These are phyloP conservation scores for Sebastes alutus DNA, from an alignment of 2,797 vertebrate species.

Conservation along the genomic window DNA sequence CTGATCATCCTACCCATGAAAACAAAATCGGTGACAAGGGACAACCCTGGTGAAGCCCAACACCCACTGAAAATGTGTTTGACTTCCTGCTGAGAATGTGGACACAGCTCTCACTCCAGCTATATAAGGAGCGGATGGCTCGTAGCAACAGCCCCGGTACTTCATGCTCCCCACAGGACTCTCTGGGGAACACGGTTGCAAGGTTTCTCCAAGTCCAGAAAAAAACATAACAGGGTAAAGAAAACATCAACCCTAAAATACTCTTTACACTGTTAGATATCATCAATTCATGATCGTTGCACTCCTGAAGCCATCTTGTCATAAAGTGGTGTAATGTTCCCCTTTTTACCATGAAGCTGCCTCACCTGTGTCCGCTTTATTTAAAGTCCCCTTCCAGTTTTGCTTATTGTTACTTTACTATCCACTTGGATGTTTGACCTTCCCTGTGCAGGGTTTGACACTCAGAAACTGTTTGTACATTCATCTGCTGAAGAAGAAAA, in stretches of 20 bases:
- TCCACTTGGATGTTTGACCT: not conserved
- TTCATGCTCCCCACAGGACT: not conserved
- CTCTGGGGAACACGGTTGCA: no score
- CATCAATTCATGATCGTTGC: not conserved
- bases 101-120: not conserved
- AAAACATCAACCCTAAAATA: not conserved
- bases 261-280: not conserved
- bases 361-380: not conserved
- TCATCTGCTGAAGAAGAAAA: not conserved
- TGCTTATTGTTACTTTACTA: not conserved
- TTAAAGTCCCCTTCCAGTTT: not conserved
- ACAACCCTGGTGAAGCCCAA: not conserved
- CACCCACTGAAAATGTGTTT: not conserved
- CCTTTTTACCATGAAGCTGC: not conserved
- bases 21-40: not conserved
- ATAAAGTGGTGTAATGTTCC: constrained; percentile 1
- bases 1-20: not conserved
- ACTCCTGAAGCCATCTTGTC: constrained; percentile 1
- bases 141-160: not conserved
- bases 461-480: not conserved
- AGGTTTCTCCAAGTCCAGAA: not conserved
- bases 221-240: not conserved
- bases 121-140: not conserved
- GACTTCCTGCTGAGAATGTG: not conserved
- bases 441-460: not conserved